Evolutionary conservation across 1,140 invertebrate genomes (phyloP).

Genomic region (Heterodera schachtii): DNA sequence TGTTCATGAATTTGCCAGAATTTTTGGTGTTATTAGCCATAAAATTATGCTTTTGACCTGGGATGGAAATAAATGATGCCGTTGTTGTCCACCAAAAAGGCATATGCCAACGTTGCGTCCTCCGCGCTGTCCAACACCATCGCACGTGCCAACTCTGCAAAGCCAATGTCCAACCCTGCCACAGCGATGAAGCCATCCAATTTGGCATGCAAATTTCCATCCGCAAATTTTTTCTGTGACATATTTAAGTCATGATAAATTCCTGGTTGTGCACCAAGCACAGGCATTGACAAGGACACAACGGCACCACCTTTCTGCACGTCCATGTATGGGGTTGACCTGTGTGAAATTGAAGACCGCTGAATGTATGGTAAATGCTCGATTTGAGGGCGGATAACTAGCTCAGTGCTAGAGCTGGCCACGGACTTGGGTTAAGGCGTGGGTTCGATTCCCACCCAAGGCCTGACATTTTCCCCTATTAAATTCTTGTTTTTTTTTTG

Average conservation of each 20-base stretch:
- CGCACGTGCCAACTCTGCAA: slow-evolving; percentile 35
- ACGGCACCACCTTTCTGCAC: slow-evolving; percentile 54
- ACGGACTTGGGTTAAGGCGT: no score
- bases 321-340: slow-evolving; percentile 61
- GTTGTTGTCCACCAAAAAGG: slow-evolving; percentile 64
- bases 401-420: no score
- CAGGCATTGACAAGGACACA: slow-evolving; percentile 57
- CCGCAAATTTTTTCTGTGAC: slow-evolving; percentile 3
- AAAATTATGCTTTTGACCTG: slow-evolving; percentile 5
- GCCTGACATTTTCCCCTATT: no score
- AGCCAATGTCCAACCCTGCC: slow-evolving; percentile 53
- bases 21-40: no score
- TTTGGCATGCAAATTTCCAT: not conserved
- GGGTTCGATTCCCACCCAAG: no score
- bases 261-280: slow-evolving; percentile 40
- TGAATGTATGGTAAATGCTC: no score
- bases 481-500: no score
- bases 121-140: slow-evolving; percentile 15
- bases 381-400: no score
- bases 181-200: slow-evolving; percentile 48
- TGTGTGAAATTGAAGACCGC: not conserved
- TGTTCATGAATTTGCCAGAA: not conserved
- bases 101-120: slow-evolving; percentile 43
- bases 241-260: slow-evolving; percentile 15
- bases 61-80: slow-evolving; percentile 63